phyloP scores from a whole-genome alignment of 2,888 invertebrate species.

The Pandemis cinnamomeana region DNA sequence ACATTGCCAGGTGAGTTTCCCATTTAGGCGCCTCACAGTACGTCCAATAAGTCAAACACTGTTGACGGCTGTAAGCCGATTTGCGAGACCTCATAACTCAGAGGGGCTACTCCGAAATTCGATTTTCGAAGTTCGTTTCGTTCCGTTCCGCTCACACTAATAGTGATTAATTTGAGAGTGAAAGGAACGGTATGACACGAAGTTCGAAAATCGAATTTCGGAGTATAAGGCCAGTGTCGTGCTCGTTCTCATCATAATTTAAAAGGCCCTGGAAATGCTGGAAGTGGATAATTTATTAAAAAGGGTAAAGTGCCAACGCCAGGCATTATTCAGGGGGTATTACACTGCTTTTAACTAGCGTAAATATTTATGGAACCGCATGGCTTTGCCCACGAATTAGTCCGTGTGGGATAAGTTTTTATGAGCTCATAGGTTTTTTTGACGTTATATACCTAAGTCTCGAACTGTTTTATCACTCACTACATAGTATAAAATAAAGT shows the following conservation, averaged over 20 bases:
- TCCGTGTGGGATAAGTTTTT: not conserved
- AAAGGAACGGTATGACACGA: too few relatives aligned
- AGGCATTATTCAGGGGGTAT: constrained; percentile 15
- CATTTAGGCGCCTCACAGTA: not conserved
- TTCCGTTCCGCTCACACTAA: too few relatives aligned
- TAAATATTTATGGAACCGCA: constrained; percentile 19
- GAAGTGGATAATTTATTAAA: constrained; percentile 32
- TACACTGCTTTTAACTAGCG: constrained; percentile 22
- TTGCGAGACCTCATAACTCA: too few relatives aligned
- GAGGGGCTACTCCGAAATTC: not conserved
- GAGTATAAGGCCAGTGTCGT: not conserved
- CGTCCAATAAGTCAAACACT: not conserved
- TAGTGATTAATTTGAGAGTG: too few relatives aligned
- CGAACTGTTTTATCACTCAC: too few relatives aligned
- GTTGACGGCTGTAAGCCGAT: too few relatives aligned
- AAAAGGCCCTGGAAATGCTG: constrained; percentile 15
- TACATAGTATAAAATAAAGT: too few relatives aligned
- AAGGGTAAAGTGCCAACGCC: constrained; percentile 28
- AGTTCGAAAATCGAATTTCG: too few relatives aligned
- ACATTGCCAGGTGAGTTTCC: not conserved
- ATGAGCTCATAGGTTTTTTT: too few relatives aligned
- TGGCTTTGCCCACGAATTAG: not conserved
- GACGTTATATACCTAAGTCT: too few relatives aligned
- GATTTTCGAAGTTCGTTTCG: too few relatives aligned
- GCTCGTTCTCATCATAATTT: constrained; percentile 19